Evolutionary conservation across 2,888 invertebrate genomes (phyloP).

Genomic region (Physocephala rufipes): DNA sequence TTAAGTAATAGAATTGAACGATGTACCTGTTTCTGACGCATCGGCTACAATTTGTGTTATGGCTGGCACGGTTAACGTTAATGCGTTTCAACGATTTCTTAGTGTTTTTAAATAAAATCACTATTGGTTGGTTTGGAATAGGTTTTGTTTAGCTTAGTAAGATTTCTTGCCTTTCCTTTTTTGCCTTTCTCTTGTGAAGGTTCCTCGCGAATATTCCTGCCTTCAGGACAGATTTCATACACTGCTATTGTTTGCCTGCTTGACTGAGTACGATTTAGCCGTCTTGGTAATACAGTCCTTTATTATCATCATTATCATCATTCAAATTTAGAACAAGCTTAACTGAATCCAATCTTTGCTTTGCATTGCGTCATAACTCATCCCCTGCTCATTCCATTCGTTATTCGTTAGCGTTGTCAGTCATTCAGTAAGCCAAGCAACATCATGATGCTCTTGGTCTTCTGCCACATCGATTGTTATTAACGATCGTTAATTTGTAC

Average conservation of each 20-base stretch:
- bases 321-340: too few relatives aligned
- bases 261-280: too few relatives aligned
- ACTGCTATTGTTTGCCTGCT: too few relatives aligned
- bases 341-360: too few relatives aligned
- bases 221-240: background rate
- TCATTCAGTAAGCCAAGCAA: background rate
- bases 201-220: background rate
- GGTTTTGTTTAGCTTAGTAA: too few relatives aligned
- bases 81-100: slow-evolving; percentile 42
- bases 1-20: background rate
- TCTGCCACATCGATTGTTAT: background rate
- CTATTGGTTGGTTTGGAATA: slow-evolving; percentile 4
- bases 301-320: background rate
- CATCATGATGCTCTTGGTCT: background rate
- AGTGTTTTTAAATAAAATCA: slow-evolving; percentile 32
- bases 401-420: slow-evolving; percentile 26
- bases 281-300: too few relatives aligned
- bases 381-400: slow-evolving; percentile 19
- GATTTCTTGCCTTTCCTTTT: background rate
- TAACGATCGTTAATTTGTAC: slow-evolving; percentile 35
- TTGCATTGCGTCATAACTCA: too few relatives aligned
- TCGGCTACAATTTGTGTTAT: too few relatives aligned
- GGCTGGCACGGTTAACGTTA: slow-evolving; percentile 36
- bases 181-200: background rate
- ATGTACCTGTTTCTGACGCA: background rate